Percentiles rank a stretch among this genome's conserved stretches.
phyloP scores from a whole-genome alignment of 2,113 vertebrate genomes.

The Chaetorhynchus papuensis region DNA sequence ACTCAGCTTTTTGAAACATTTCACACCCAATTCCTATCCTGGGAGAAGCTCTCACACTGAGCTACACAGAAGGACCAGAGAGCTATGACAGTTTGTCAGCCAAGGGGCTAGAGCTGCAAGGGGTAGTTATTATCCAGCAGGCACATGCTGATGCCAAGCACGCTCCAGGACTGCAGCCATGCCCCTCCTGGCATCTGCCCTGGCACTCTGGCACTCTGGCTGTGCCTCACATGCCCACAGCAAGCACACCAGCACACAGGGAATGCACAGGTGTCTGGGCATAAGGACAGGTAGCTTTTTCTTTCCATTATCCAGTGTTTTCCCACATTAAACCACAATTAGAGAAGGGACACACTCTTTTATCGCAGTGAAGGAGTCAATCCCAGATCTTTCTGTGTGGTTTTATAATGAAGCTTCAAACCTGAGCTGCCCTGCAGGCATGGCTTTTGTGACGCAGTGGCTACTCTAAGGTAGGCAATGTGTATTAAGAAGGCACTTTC shows the following conservation, averaged over 20 bases:
- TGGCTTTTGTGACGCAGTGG: fast-evolving
- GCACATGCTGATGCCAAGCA: fast-evolving
- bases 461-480: neutral
- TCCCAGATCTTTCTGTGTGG: neutral
- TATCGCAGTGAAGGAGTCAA: neutral
- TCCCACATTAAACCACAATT: neutral
- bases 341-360: neutral
- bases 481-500: neutral
- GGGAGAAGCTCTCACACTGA: neutral
- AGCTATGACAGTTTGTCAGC: neutral
- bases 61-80: neutral
- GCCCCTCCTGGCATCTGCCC: neutral
- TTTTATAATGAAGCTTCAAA: neutral
- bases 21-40: neutral
- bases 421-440: fast-evolving
- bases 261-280: fast-evolving
- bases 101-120: neutral
- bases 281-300: fast-evolving
- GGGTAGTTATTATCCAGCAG: fast-evolving
- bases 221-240: fast-evolving
- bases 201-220: neutral
- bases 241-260: fast-evolving
- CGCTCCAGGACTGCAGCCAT: fast-evolving
- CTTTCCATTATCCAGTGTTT: neutral
- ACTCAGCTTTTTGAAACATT: neutral